Percentiles rank a stretch among this genome's conserved stretches.
phyloP scores from a whole-genome alignment of 2,113 vertebrate genomes.

The Eptesicus fuscus region DNA sequence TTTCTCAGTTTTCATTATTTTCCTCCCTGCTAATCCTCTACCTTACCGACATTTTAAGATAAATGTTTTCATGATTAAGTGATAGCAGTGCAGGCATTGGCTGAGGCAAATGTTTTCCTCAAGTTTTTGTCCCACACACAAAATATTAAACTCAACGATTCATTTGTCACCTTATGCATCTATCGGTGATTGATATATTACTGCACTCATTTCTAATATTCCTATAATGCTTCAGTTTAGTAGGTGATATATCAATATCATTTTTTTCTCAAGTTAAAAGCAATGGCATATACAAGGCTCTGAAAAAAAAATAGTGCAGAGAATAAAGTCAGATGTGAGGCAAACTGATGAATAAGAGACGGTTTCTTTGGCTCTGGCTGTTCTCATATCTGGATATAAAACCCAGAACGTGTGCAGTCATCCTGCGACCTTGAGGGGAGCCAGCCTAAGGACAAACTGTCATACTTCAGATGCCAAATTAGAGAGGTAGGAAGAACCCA shows the following conservation, averaged over 20 bases:
- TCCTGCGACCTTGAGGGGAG: not conserved
- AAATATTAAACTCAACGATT: not conserved
- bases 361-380: not conserved
- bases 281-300: not conserved
- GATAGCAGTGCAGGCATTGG: not conserved
- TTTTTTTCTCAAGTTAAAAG: conserved; percentile 32
- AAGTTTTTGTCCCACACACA: conserved; percentile 1
- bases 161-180: not conserved
- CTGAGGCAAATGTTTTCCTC: not conserved
- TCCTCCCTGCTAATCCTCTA: not conserved
- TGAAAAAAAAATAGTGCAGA: not conserved
- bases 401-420: not conserved
- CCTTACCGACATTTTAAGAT: not conserved
- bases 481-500: not conserved
- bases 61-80: conserved; percentile 19
- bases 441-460: not conserved
- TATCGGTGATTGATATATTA: not conserved
- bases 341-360: not conserved
- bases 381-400: not conserved
- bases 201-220: not conserved
- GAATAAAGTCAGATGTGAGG: not conserved
- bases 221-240: not conserved
- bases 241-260: not conserved
- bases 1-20: conserved; percentile 24
- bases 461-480: too few relatives aligned